phyloP scores from a whole-genome alignment of 2,113 vertebrate genomes.

The Brachionichthys hirsutus region DNA sequence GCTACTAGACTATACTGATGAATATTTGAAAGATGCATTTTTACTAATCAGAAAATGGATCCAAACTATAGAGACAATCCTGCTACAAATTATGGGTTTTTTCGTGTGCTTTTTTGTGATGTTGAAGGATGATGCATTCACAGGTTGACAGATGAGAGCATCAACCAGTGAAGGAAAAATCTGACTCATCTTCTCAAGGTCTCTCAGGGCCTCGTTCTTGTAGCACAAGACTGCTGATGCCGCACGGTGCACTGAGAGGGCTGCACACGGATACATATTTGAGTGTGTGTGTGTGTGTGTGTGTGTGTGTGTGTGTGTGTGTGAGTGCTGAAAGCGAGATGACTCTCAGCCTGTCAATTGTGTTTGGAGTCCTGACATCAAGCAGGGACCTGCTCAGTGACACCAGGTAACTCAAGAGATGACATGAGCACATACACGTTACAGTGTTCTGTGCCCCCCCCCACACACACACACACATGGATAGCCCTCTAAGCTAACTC shows the following conservation, averaged over 20 bases:
- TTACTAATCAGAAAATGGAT: not conserved
- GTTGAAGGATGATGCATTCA: slow-evolving; percentile 17
- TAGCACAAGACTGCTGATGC: slow-evolving; percentile 61
- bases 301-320: too few species aligned
- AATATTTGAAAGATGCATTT: slow-evolving; percentile 45
- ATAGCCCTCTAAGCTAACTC: slow-evolving; percentile 61
- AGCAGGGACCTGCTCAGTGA: slow-evolving; percentile 67
- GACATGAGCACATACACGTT: slow-evolving; percentile 51
- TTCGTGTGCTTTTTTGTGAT: slow-evolving; percentile 15
- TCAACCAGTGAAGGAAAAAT: slow-evolving; percentile 40
- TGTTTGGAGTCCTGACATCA: slow-evolving; percentile 60
- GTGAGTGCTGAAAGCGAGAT: slow-evolving; percentile 69
- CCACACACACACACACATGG: slow-evolving; percentile 32
- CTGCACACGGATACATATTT: slow-evolving; percentile 61
- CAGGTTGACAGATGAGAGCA: slow-evolving; percentile 16
- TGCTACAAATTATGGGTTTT: not conserved
- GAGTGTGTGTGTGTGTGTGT: slow-evolving; percentile 65
- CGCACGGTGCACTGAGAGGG: slow-evolving; percentile 41
- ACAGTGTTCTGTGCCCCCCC: slow-evolving; percentile 23
- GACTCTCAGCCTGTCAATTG: slow-evolving; percentile 73
- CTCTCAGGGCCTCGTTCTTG: slow-evolving; percentile 60
- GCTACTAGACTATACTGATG: slow-evolving; percentile 73
- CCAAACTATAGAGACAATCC: not conserved
- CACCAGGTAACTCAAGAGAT: slow-evolving; percentile 62
- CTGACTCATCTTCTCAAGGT: slow-evolving; percentile 74